Conservation (phyloP, 2,797 vertebrate species). For the Argyrosomus regius region DNA sequence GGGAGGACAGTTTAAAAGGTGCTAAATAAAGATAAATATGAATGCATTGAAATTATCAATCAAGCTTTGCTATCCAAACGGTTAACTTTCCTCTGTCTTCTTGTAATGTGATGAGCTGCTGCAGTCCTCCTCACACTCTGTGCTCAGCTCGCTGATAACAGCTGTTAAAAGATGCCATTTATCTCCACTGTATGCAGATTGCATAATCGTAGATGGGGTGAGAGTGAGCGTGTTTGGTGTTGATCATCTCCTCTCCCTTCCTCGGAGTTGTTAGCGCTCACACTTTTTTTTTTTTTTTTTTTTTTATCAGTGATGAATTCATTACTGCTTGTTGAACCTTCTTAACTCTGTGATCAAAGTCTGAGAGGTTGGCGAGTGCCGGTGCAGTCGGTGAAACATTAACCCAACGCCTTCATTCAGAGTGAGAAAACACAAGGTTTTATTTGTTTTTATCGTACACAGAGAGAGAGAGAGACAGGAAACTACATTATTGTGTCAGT, state of each 20-base stretch:
- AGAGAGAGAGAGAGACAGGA: neutral
- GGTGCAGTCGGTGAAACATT: slow-evolving; percentile 68
- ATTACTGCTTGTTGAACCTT: slow-evolving; percentile 57
- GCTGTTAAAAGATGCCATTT: neutral
- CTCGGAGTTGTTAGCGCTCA: slow-evolving; percentile 7
- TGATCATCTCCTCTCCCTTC: slow-evolving; percentile 30
- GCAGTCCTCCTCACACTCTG: neutral
- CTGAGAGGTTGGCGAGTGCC: slow-evolving; percentile 49
- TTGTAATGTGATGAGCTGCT: neutral
- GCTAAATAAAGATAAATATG: neutral
- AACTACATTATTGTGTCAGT: neutral
- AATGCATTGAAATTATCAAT: neutral
- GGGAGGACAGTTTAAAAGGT: neutral
- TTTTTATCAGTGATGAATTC: slow-evolving; percentile 51
- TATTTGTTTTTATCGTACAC: slow-evolving; percentile 2
- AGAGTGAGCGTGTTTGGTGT: slow-evolving; percentile 12
- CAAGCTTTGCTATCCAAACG: neutral
- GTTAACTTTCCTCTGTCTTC: slow-evolving; percentile 13
- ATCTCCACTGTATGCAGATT: slow-evolving; percentile 56
- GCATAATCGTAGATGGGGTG: neutral
- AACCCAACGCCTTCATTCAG: slow-evolving; percentile 43
- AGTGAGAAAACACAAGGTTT: slow-evolving; percentile 6
- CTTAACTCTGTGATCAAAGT: slow-evolving; percentile 76
- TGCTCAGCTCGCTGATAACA: slow-evolving; percentile 1
- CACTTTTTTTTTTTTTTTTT: slow-evolving; percentile 38